These are phyloP conservation scores for Cololabis saira DNA, from an alignment of 2,113 vertebrate species.

Conservation along the genomic window DNA sequence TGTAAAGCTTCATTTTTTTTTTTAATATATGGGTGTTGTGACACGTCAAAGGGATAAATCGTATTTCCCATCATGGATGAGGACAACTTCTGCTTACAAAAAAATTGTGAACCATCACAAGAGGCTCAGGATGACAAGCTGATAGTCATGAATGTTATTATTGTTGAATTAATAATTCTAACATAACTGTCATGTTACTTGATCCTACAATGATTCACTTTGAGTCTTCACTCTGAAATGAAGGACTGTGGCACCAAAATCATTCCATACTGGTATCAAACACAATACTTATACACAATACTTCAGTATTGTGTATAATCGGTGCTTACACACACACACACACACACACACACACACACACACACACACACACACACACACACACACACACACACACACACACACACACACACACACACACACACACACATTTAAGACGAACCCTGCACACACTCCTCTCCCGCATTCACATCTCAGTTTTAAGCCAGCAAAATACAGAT, in stretches of 20 bases:
- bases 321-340: conserved; percentile 43
- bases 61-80: no score
- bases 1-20: no score
- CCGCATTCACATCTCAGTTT: conserved; percentile 49
- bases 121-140: not conserved
- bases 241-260: conserved; percentile 35
- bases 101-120: no score
- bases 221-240: conserved; percentile 5
- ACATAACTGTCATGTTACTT: conserved; percentile 6
- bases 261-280: conserved; percentile 72
- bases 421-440: not conserved
- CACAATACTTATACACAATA: conserved; percentile 42
- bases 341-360: conserved; percentile 2
- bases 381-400: conserved; percentile 1
- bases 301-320: conserved; percentile 67
- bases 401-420: conserved; percentile 4
- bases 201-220: conserved; percentile 4
- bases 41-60: no score
- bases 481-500: conserved; percentile 59
- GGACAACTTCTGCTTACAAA: no score
- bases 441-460: not conserved
- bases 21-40: no score
- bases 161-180: not conserved
- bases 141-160: not conserved
- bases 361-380: conserved; percentile 1